Percentiles rank a stretch among this genome's conserved stretches.
These are phyloP conservation scores for Acropora tenuis DNA, from an alignment of 64 coral and sea anemone genomes.

Conservation along the genomic window DNA sequence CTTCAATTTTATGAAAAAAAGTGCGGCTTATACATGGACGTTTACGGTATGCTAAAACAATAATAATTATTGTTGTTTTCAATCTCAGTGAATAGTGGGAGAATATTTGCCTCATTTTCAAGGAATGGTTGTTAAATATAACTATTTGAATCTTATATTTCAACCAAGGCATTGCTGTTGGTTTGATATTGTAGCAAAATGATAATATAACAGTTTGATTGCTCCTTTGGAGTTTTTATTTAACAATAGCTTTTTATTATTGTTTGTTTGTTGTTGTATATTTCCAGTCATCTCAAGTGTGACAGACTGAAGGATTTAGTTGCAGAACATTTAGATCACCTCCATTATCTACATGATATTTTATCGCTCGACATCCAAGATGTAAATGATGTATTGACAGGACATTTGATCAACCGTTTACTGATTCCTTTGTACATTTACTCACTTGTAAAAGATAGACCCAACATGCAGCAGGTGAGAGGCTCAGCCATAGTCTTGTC, in stretches of 20 bases:
- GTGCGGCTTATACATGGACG: no score
- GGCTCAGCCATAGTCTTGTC: no score
- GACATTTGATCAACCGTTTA: conserved; percentile 83
- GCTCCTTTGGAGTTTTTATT: no score
- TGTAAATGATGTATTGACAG: conserved; percentile 88
- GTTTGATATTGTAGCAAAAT: no score
- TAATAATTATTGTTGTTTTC: no score
- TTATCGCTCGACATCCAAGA: conserved; percentile 88
- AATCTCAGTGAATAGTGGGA: background rate
- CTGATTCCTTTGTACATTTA: conserved; percentile 95
- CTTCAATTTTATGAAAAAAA: no score
- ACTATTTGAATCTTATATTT: no score
- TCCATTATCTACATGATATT: conserved; percentile 96
- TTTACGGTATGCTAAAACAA: no score
- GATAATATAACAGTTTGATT: no score
- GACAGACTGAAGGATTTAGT: conserved; percentile 92
- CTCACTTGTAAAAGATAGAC: conserved; percentile 77
- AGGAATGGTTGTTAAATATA: no score
- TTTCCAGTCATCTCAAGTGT: conserved; percentile 84
- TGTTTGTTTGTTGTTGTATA: background rate
- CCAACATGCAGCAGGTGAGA: conserved; percentile 41
- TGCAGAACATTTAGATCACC: conserved; percentile 93
- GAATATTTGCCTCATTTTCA: background rate
- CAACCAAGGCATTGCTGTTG: no score
- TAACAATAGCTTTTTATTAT: background rate